Evolutionary conservation across 2,888 invertebrate species (phyloP).

Genomic region (Epirrita christyi): DNA sequence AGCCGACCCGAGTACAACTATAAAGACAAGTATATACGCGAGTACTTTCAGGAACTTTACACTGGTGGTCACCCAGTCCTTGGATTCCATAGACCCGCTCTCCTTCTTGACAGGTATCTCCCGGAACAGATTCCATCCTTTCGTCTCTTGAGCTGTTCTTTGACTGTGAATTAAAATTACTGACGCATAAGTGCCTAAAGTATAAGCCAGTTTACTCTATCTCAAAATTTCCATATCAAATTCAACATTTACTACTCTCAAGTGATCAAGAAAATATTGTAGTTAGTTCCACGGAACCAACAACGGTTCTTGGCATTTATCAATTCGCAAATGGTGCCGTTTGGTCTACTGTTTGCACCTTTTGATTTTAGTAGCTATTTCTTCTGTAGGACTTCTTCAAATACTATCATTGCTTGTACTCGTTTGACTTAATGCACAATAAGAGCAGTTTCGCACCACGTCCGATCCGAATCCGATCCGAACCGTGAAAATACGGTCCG

Average conservation of each 20-base stretch:
- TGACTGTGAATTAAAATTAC: conserved; percentile 60
- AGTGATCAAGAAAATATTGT: no score
- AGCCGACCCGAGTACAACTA: conserved; percentile 87
- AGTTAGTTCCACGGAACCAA: background rate
- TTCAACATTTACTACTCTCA: no score
- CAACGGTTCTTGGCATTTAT: background rate
- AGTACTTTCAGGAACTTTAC: conserved; percentile 87
- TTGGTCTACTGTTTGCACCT: background rate
- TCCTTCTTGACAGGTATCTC: conserved; percentile 88
- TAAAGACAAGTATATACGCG: conserved; percentile 88
- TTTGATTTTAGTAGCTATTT: background rate
- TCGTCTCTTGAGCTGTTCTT: conserved; percentile 81
- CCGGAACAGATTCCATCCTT: conserved; percentile 93
- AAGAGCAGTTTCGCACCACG: background rate
- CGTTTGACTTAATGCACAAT: background rate
- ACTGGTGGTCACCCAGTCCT: conserved; percentile 85
- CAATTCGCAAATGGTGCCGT: background rate
- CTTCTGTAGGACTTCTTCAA: no score
- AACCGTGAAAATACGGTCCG: no score
- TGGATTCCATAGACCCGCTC: conserved; percentile 88
- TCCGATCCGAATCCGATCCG: no score
- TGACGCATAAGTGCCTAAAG: background rate
- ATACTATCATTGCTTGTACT: no score
- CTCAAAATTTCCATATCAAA: no score
- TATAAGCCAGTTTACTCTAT: no score